Evolutionary conservation across 1,140 invertebrate species (phyloP), one percentile per base, ranked within the genome.

Genomic region (Palaemon carinicauda): DNA sequence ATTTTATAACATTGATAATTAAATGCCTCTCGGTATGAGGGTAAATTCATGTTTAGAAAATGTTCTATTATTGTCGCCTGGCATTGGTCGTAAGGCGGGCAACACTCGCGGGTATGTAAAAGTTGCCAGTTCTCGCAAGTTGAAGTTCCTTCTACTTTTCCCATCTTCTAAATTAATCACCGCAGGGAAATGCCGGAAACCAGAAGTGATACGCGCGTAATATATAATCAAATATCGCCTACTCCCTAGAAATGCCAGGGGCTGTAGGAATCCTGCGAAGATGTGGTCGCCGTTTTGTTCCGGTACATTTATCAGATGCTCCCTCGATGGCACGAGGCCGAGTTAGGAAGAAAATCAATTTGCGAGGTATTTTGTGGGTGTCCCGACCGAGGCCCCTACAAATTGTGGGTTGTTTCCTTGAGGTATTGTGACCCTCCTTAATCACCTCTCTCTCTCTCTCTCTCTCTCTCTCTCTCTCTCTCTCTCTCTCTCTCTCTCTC

Each of bases 311-410:
- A 71, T 53, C 52, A 10, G 33, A 1, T 21, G 60, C 56, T 29
- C 65, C 4, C 33, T 14, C n/a, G 83, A 79, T 33, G 83, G 83
- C 75, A 80, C 29, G 31, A 69, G 79, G 21, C n/a, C 10, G 65
- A 80, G 79, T 53, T 29, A 79, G 50, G 60, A 77, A 85, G 82
- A 86, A 86, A 86, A 86, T 86, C 83, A 86, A 86, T 86, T 80
- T 80, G 75, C 19, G 75, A 86, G 75, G 83, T 86, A 86, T 86
- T 86, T 41, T 86, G 77, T 69, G 83, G 75, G 29, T 54, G 75
- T 79, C 52, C 41, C 52, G 29, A 17, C 27, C 73, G 17, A 51
- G 15, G 81, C 50, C 81, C 27, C 52, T 83, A 83, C 81, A 83
- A 83, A 83, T 83, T 83, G 81, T 75, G 81, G 81, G 27, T 53